Base-by-base conservation (phyloP, 2,113 vertebrate genomes). In the Isurus oxyrinchus region DNA sequence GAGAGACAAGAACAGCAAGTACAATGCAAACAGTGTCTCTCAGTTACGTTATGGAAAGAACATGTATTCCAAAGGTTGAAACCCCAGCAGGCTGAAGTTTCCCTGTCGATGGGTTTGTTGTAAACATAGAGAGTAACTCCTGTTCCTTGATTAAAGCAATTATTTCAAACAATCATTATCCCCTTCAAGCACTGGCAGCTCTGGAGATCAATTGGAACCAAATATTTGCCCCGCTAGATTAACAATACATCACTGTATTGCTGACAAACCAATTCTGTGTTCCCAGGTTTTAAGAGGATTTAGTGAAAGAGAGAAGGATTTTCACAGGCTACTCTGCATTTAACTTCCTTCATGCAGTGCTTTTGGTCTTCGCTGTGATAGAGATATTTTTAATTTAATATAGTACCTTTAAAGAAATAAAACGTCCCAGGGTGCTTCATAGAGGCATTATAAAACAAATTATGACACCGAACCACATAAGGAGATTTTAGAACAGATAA, bases 131-230 rank as follows among this genome's bases (percentile, higher is more conserved):
- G 31, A 55, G 57, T 35, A 91, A 55, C 55, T 61, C 27, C 31
- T 25, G 10, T 91, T 91, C 88, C 55, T 59, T 91, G 88, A 94
- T 66, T 94, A 66, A 94, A 94, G 91, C 91, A 94, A 94, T 66
- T 66, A 63, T n/a, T 94, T 61, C 57, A 94, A 94, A 94, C n/a
- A 66, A 94, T 61, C 61, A 63, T 61, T 94, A 94, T 40, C 59
- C 88, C 88, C 88, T 59, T 94, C 35, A 94, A 59, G 91, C 14
- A 44, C n/a, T 23, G 44, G 59, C 57, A 94, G 19, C 31, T 94
- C 91, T 40, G 16, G 57, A 94, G 88, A 63, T 59, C 61, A 61
- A 61, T n/a, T 94, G 40, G 91, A 94, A 66, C 16, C 16, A 61
- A n/a, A n/a, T 35, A 94, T 94, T 66, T 94, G 59, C 23, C 16